Percentiles rank a stretch among this genome's conserved stretches.
These are phyloP conservation scores for Aquatica leii DNA, from an alignment of 2,888 invertebrate genomes.

Conservation along the genomic window DNA sequence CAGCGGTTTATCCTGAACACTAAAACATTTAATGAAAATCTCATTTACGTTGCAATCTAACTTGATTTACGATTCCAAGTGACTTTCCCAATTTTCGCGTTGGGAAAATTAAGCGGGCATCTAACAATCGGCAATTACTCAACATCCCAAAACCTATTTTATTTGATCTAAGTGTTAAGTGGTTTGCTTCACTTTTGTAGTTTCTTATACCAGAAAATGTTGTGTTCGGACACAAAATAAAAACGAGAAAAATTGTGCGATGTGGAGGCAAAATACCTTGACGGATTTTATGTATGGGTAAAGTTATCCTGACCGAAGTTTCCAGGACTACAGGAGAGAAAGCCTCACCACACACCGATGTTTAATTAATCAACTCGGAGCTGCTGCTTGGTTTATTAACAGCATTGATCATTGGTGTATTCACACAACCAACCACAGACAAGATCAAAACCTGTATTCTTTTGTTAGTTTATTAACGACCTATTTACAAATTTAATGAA, in stretches of 20 bases:
- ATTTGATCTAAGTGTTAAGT: too few species aligned
- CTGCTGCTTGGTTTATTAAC: slow-evolving; percentile 58
- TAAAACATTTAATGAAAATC: slow-evolving; percentile 56
- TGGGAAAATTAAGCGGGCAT: background rate
- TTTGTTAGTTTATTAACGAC: slow-evolving; percentile 35
- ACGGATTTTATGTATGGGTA: slow-evolving; percentile 13
- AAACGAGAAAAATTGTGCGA: too few species aligned
- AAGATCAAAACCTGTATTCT: slow-evolving; percentile 55
- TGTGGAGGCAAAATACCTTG: background rate
- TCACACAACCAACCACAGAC: slow-evolving; percentile 59
- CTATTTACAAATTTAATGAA: slow-evolving; percentile 21
- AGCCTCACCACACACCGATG: slow-evolving; percentile 58
- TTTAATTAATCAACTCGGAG: slow-evolving; percentile 61
- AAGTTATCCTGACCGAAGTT: slow-evolving; percentile 38
- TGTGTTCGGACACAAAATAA: too few species aligned
- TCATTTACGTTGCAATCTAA: slow-evolving; percentile 48
- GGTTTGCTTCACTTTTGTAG: too few species aligned
- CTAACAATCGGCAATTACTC: too few species aligned
- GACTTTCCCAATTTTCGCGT: slow-evolving; percentile 19
- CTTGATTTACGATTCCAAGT: slow-evolving; percentile 24
- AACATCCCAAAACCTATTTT: too few species aligned
- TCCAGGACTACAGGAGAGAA: slow-evolving; percentile 47
- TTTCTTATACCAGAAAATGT: too few species aligned
- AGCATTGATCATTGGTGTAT: slow-evolving; percentile 61
- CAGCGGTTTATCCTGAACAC: slow-evolving; percentile 46